Evolutionary conservation across 2,888 invertebrate genomes (phyloP).

Genomic region (Kryphioiulus occultus): DNA sequence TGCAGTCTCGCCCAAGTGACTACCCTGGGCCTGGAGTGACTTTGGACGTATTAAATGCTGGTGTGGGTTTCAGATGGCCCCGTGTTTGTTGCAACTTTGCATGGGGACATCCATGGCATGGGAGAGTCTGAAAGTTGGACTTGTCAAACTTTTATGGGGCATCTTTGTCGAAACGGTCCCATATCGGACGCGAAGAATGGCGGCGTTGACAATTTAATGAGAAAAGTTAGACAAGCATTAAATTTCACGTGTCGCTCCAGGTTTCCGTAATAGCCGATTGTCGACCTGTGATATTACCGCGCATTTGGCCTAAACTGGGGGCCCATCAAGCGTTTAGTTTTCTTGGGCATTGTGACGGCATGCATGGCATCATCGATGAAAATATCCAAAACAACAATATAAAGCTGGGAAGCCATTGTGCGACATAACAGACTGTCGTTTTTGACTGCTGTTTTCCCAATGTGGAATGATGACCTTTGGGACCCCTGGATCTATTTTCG

Average conservation of each 20-base stretch:
- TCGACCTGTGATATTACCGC: not conserved
- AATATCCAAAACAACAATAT: not conserved
- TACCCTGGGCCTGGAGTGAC: not conserved
- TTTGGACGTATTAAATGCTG: not conserved
- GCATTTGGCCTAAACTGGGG: not conserved
- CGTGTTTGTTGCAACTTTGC: not conserved
- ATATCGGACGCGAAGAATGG: not conserved
- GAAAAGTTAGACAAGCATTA: conserved; percentile 39
- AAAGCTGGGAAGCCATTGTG: too few relatives aligned
- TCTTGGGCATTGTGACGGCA: not conserved
- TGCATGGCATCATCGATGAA: not conserved
- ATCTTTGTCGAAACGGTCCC: not conserved
- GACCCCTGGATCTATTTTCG: too few relatives aligned
- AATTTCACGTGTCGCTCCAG: not conserved
- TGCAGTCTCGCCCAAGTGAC: conserved; percentile 20
- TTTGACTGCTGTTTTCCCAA: too few relatives aligned
- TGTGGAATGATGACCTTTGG: too few relatives aligned
- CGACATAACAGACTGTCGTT: too few relatives aligned
- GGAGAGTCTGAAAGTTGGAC: conserved; percentile 29
- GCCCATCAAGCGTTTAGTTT: not conserved
- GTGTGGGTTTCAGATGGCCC: not conserved
- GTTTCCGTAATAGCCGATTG: not conserved
- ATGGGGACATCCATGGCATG: conserved; percentile 2
- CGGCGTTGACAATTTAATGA: conserved; percentile 40
- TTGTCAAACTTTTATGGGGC: conserved; percentile 38